phyloP scores from a whole-genome alignment of 2,797 vertebrate species.

The Poeciliopsis presidionis region DNA sequence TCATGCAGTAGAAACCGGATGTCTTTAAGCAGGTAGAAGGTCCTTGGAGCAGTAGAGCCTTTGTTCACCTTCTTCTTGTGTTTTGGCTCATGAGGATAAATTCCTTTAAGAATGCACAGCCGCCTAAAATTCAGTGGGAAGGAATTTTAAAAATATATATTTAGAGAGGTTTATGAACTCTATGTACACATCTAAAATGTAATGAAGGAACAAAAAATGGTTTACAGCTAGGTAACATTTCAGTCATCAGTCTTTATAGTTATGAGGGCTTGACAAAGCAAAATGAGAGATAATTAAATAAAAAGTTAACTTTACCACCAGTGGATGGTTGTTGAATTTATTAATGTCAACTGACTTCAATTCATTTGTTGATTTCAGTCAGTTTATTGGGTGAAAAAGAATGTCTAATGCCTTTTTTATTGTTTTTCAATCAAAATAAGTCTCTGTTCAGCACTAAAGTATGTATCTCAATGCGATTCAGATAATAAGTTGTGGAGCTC shows the following conservation, averaged over 20 bases:
- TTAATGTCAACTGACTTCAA: neutral
- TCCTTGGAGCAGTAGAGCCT: conserved; percentile 90
- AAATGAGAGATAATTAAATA: neutral
- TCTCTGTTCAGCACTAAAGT: neutral
- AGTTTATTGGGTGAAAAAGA: neutral
- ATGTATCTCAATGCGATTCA: neutral
- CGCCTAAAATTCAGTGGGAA: conserved; percentile 77
- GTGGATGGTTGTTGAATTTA: neutral
- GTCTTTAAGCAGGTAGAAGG: conserved; percentile 96
- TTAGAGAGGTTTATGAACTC: neutral
- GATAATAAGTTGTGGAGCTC: neutral
- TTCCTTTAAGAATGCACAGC: conserved; percentile 95
- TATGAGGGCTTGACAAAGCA: neutral
- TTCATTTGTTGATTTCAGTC: neutral
- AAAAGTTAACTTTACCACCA: neutral
- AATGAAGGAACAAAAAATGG: neutral
- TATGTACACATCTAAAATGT: neutral
- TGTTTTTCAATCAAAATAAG: neutral
- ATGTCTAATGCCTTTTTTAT: neutral
- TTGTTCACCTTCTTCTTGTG: conserved; percentile 99
- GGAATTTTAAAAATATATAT: neutral
- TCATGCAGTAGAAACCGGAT: conserved; percentile 96
- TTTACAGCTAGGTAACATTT: neutral
- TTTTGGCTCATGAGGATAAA: conserved; percentile 96
- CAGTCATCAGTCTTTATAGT: neutral